Base-by-base conservation (phyloP, 2,888 invertebrate genomes). In the Drosophila hamatofila region DNA sequence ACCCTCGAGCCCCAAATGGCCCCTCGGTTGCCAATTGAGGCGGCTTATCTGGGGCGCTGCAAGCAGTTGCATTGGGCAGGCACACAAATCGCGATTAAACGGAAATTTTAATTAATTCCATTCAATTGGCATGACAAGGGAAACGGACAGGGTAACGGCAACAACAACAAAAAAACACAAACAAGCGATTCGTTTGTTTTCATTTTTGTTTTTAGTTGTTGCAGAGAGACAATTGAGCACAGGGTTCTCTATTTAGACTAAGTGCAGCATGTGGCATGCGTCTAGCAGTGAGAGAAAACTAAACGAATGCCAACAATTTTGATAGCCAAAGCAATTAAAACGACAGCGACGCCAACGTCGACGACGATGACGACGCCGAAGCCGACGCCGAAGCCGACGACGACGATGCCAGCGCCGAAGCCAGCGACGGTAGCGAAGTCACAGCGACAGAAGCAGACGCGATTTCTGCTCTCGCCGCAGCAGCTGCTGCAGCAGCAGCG, bases 381-480 rank as follows among this genome's bases (percentile, higher is more conserved):
- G 18, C 42, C 56, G 57, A 51, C 54, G n/a, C 21, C 69, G 7
- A 42, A 37, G 51, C 0, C 63, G 9, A 48, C 72, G 42, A 48
- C 72, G 42, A n/a, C 78, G 14, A 35, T 5, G 35, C 14, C 35
- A 37, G 35, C 78, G 39, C 16, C 78, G n/a, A 44, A 42, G 54
- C 25, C 68, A 57, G 56, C 59, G 68, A 73, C 72, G 71, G 77
- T 73, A 57, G 80, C 71, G 62, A 81, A 77, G 58, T 79, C 80
- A 72, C 76, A 69, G 75, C 92, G 92, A 69, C 92, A 69, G 75
- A 93, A 92, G 67, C 92, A 91, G 76, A 92, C 92, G 64, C 91
- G 92, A 70, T 92, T 92, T 79, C 81, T 91, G 73, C 87, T 92
- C 57, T 84, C 86, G 85, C 75, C 90, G 79, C 88, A 91, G 90